These are phyloP conservation scores for Tenthredo notha DNA, from an alignment of 2,888 invertebrate species.

Conservation along the genomic window DNA sequence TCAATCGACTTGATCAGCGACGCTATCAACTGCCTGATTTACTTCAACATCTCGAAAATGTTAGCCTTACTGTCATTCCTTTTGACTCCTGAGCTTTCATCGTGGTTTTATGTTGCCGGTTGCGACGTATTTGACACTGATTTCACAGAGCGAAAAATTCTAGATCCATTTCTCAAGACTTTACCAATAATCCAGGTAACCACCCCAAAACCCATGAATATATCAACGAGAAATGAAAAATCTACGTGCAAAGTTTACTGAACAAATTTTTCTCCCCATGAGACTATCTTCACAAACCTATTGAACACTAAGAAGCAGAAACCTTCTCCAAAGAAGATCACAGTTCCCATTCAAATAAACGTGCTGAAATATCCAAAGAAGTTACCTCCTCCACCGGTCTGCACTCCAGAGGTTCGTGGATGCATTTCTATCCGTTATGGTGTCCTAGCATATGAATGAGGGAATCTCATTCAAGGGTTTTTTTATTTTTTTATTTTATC, in stretches of 20 bases:
- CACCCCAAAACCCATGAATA: not conserved
- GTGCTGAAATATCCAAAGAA: conserved; percentile 38
- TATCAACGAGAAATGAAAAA: not conserved
- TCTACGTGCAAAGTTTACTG: not conserved
- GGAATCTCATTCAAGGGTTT: not conserved
- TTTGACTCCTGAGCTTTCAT: conserved; percentile 50
- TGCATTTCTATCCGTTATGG: not conserved
- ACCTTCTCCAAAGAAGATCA: not conserved
- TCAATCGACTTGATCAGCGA: conserved; percentile 53
- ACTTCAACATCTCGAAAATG: conserved; percentile 56
- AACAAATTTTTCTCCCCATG: not conserved
- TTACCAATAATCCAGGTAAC: conserved; percentile 30
- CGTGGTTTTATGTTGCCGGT: conserved; percentile 50
- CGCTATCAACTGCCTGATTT: conserved; percentile 56
- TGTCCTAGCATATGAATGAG: not conserved
- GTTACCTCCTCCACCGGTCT: conserved; percentile 18
- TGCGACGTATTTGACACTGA: conserved; percentile 41
- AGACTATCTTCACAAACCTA: not conserved
- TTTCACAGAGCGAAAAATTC: conserved; percentile 43
- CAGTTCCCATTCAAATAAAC: conserved; percentile 49
- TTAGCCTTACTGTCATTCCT: conserved; percentile 58
- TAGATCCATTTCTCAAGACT: conserved; percentile 46
- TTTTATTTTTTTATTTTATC: not conserved
- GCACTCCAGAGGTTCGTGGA: conserved; percentile 43
- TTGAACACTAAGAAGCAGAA: not conserved